A percentile compares a stretch with the other conserved stretches of the same genome.
Evolutionary conservation across 2,888 invertebrate genomes (phyloP).

Genomic region (Rhagophthalmus giganteus): DNA sequence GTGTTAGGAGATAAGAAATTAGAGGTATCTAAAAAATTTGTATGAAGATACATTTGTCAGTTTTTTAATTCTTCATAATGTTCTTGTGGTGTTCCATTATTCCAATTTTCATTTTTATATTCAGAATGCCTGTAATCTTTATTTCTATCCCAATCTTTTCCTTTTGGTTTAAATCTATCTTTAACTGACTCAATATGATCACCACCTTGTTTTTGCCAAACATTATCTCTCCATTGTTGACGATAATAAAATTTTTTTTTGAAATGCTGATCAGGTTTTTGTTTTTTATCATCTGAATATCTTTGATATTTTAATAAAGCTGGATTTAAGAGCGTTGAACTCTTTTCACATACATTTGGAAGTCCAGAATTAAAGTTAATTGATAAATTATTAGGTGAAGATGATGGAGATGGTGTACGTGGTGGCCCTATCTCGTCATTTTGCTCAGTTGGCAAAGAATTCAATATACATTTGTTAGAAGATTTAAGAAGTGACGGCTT

Average conservation of each 20-base stretch:
- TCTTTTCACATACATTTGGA: conserved; percentile 42
- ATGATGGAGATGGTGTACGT: conserved; percentile 61
- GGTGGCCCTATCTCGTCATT: conserved; percentile 59
- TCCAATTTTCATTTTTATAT: conserved; percentile 29
- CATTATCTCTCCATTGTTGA: conserved; percentile 65
- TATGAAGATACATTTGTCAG: conserved; percentile 41
- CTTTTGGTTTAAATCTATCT: conserved; percentile 71
- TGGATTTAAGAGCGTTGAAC: conserved; percentile 56
- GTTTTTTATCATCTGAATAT: conserved; percentile 54
- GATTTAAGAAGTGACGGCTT: conserved; percentile 52
- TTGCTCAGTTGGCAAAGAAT: conserved; percentile 54
- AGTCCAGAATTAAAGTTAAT: conserved; percentile 47
- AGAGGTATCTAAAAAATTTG: conserved; percentile 25
- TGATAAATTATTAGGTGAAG: conserved; percentile 54
- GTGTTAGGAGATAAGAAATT: conserved; percentile 24
- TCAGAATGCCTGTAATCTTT: conserved; percentile 43
- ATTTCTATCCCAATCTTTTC: conserved; percentile 74
- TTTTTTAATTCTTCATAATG: conserved; percentile 49
- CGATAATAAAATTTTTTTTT: conserved; percentile 80
- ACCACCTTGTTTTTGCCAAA: conserved; percentile 53
- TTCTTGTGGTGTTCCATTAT: conserved; percentile 35
- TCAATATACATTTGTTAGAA: conserved; percentile 56
- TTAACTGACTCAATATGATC: conserved; percentile 49
- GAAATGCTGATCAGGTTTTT: conserved; percentile 67
- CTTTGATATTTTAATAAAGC: conserved; percentile 64